A percentile compares a stretch with the other conserved stretches of the same genome.
Conservation (phyloP, 2,888 invertebrate species). For the Mellilla xanthometata region DNA sequence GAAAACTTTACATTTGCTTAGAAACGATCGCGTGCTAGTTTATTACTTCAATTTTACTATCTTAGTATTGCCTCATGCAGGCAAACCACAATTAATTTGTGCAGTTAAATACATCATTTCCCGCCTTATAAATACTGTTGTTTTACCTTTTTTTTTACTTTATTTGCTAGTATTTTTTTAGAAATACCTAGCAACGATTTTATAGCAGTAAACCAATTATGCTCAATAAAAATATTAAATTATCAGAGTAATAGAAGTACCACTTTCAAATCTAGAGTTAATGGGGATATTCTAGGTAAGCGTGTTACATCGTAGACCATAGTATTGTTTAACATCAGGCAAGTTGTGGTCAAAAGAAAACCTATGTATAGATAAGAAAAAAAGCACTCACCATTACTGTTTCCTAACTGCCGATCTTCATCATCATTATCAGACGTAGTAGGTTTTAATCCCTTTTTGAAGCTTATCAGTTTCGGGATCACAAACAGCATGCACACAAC, state of each 20-base stretch:
- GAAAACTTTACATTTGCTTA: neutral
- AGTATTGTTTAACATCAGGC: too few species aligned
- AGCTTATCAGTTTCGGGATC: conserved; percentile 86
- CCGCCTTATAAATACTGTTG: conserved; percentile 2
- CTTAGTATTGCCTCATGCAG: conserved; percentile 14
- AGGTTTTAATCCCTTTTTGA: conserved; percentile 51
- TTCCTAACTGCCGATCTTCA: conserved; percentile 57
- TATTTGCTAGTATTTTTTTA: too few species aligned
- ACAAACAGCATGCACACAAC: conserved; percentile 89
- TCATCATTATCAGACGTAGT: conserved; percentile 47
- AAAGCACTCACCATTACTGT: conserved; percentile 50
- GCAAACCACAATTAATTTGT: conserved; percentile 16
- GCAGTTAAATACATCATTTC: conserved; percentile 14
- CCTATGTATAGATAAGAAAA: neutral
- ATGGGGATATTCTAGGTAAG: too few species aligned
- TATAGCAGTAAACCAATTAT: too few species aligned
- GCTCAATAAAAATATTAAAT: too few species aligned
- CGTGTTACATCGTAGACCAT: too few species aligned
- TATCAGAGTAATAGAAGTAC: too few species aligned
- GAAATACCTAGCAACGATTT: too few species aligned
- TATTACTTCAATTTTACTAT: neutral
- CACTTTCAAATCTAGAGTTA: too few species aligned
- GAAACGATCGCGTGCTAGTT: conserved; percentile 9
- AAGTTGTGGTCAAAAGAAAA: too few species aligned
- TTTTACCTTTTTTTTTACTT: too few species aligned